Base-by-base conservation (phyloP, 2,888 invertebrate species). In the Ormia ochracea region DNA sequence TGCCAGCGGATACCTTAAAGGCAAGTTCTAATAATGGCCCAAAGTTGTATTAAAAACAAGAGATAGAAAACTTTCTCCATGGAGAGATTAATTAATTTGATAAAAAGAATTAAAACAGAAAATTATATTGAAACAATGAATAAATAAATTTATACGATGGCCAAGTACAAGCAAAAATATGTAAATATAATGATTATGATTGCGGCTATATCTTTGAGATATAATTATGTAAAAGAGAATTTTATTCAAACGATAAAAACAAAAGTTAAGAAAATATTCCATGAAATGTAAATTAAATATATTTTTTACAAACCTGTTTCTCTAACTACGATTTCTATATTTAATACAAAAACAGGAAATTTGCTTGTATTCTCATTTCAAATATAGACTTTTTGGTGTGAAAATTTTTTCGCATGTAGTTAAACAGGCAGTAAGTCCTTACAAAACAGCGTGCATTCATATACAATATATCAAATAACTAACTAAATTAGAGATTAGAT, bases 381-480 rank as follows among this genome's bases (percentile, higher is more conserved):
- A n/a, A n/a, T n/a, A n/a, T n/a, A n/a, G n/a, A n/a, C n/a, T n/a
- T n/a, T n/a, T n/a, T n/a, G n/a, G n/a, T n/a, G n/a, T n/a, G n/a
- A n/a, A n/a, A n/a, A n/a, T n/a, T n/a, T n/a, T n/a, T n/a, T n/a
- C n/a, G n/a, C n/a, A n/a, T n/a, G n/a, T n/a, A n/a, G n/a, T n/a
- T n/a, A n/a, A n/a, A n/a, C n/a, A n/a, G n/a, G n/a, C n/a, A n/a
- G n/a, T n/a, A 72, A 61, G 48, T 59, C 68, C 48, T 69, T 54
- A 43, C 19, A 50, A 73, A 68, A 72, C 66, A 68, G 28, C 78
- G 78, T 78, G 78, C 78, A 78, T 73, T 56, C 54, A 38, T 45
- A 52, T n/a, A 41, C n/a, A 52, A 45, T 21, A 33, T 17, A n/a
- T 36, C 36, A 10, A 31, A 7, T 43, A 28, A 31, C 17, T 65